Evolutionary conservation across 2,888 invertebrate species (phyloP).

Genomic region (Parthenolecanium corni): DNA sequence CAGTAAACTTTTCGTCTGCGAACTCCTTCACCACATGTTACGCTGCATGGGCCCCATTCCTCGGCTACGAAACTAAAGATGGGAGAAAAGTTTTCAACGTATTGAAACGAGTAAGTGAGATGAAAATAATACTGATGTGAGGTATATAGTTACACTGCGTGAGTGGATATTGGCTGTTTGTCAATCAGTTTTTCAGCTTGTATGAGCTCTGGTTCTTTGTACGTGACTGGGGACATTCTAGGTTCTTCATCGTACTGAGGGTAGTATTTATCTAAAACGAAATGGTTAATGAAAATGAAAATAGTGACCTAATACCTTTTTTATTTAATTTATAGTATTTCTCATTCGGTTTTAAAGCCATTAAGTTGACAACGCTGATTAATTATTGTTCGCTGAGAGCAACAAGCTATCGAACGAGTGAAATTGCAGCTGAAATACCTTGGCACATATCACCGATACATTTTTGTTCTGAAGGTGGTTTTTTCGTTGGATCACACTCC

Average conservation of each 20-base stretch:
- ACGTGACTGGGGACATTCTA: slow-evolving; percentile 17
- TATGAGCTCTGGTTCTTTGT: slow-evolving; percentile 13
- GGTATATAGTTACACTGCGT: slow-evolving; percentile 57
- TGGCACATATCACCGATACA: slow-evolving; percentile 21
- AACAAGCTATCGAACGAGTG: no score
- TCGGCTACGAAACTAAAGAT: slow-evolving; percentile 72
- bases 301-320: no score
- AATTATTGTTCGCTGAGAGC: no score
- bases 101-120: neutral
- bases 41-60: slow-evolving; percentile 86
- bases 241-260: slow-evolving; percentile 20
- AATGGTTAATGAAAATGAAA: neutral
- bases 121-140: neutral
- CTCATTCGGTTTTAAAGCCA: no score
- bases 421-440: no score
- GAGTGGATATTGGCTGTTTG: slow-evolving; percentile 53
- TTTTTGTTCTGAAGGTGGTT: slow-evolving; percentile 22
- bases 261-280: slow-evolving; percentile 13
- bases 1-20: slow-evolving; percentile 81
- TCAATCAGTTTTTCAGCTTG: slow-evolving; percentile 55
- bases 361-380: no score
- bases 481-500: slow-evolving; percentile 21
- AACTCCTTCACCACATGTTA: slow-evolving; percentile 80
- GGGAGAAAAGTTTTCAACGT: neutral
- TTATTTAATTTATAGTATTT: no score